Evolutionary conservation across 2,888 invertebrate species (phyloP).

Genomic region (Eupithecia subfuscata): DNA sequence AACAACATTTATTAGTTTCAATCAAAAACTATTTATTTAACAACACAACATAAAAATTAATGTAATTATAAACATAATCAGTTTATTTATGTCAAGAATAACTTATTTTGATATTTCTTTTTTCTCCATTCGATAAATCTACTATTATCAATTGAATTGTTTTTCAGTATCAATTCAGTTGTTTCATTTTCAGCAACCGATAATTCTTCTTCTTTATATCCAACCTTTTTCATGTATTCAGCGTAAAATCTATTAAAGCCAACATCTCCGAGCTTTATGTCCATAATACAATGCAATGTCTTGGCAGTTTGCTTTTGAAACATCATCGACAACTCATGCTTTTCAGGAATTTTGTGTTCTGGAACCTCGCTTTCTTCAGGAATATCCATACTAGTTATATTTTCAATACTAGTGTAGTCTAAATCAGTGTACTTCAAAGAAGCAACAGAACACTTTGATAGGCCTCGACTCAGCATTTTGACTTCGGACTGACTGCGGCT

Average conservation of each 20-base stretch:
- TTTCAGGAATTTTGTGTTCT: constrained; percentile 48
- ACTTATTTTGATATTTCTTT: constrained; percentile 8
- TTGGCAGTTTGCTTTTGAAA: constrained; percentile 45
- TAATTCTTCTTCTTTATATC: constrained; percentile 42
- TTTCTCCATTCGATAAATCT: constrained; percentile 38
- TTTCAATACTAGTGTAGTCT: constrained; percentile 64
- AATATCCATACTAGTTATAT: constrained; percentile 25
- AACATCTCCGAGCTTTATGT: constrained; percentile 64
- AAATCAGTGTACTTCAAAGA: constrained; percentile 69
- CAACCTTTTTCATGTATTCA: constrained; percentile 56
- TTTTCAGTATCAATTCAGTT: constrained; percentile 50
- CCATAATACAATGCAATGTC: constrained; percentile 50
- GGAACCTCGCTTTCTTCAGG: neutral
- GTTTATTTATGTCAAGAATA: neutral
- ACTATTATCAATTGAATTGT: constrained; percentile 66
- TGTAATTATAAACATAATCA: neutral
- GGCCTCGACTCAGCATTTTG: constrained; percentile 47
- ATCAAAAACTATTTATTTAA: neutral
- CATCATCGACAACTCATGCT: constrained; percentile 56
- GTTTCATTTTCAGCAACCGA: constrained; percentile 49
- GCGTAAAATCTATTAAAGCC: constrained; percentile 66
- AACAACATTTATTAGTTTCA: neutral
- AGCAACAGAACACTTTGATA: constrained; percentile 59
- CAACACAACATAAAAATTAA: neutral
- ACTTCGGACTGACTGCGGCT: constrained; percentile 25